phyloP scores from a whole-genome alignment of 2,888 invertebrate genomes.

The Ochropacha duplaris region DNA sequence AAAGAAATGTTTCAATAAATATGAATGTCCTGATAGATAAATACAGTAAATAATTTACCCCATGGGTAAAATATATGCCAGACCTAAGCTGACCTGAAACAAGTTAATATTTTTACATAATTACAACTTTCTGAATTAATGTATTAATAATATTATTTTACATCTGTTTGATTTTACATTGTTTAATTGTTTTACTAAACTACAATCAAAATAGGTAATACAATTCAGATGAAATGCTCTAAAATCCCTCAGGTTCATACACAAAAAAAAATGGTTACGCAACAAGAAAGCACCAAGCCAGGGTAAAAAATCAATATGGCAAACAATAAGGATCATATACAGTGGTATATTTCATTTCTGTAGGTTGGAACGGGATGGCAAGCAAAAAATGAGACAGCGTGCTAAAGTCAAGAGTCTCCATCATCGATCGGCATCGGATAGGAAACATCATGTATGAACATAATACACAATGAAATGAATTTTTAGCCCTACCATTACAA shows the following conservation, averaged over 20 bases:
- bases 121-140: too few species aligned
- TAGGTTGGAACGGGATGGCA: conserved; percentile 64
- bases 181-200: background rate
- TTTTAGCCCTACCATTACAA: conserved; percentile 27
- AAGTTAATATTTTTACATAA: too few species aligned
- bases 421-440: conserved; percentile 70
- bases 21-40: too few species aligned
- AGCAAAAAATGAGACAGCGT: conserved; percentile 61
- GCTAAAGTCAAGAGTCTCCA: conserved; percentile 76
- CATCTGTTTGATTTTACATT: background rate
- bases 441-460: conserved; percentile 32
- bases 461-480: conserved; percentile 26
- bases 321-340: conserved; percentile 70
- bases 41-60: too few species aligned
- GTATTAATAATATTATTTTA: too few species aligned
- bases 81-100: too few species aligned
- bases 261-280: conserved; percentile 33
- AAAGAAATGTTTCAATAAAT: too few species aligned
- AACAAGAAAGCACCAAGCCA: conserved; percentile 46
- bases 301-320: conserved; percentile 73
- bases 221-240: conserved; percentile 18
- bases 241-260: conserved; percentile 22
- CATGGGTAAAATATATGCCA: too few species aligned
- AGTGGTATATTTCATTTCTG: conserved; percentile 56
- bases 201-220: background rate